Conservation (phyloP, 2,797 vertebrate genomes). For the Scarus forsteni region DNA sequence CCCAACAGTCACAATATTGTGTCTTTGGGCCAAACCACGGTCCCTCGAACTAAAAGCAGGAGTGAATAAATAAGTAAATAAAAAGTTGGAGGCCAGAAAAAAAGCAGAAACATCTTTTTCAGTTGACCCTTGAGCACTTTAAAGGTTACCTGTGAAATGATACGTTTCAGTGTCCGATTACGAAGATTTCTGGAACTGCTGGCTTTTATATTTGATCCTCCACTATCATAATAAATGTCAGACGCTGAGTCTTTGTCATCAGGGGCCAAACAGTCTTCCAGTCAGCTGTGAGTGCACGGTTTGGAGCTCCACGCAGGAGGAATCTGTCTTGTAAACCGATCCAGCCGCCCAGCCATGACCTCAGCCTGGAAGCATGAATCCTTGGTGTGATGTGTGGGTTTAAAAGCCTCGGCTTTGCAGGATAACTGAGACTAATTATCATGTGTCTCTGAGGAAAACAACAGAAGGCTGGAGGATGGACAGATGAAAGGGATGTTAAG, state of each 20-base stretch:
- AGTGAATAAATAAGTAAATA: too few species aligned
- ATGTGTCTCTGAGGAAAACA: constrained; percentile 62
- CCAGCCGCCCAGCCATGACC: constrained; percentile 79
- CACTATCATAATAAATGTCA: constrained; percentile 52
- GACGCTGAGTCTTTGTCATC: constrained; percentile 40
- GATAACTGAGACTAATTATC: constrained; percentile 73
- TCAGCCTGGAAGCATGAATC: constrained; percentile 81
- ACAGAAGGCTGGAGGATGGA: constrained; percentile 25
- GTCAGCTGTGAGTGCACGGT: constrained; percentile 61
- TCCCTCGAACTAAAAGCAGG: too few species aligned
- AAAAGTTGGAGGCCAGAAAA: too few species aligned
- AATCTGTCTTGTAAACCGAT: constrained; percentile 81
- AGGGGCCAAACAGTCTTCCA: constrained; percentile 40
- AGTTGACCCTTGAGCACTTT: constrained; percentile 13
- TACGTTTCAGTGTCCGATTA: constrained; percentile 2
- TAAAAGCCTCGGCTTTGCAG: constrained; percentile 70
- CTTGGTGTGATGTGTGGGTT: constrained; percentile 66
- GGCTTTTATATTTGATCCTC: constrained; percentile 41
- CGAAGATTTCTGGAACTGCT: constrained; percentile 21
- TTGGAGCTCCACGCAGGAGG: constrained; percentile 66
- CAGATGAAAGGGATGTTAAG: constrained; percentile 38
- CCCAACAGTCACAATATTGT: too few species aligned
- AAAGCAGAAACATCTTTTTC: too few species aligned
- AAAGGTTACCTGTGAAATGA: constrained; percentile 8
- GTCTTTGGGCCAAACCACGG: too few species aligned